These are phyloP conservation scores for Nycticebus coucang DNA, from an alignment of 2,113 vertebrate genomes.

Conservation along the genomic window DNA sequence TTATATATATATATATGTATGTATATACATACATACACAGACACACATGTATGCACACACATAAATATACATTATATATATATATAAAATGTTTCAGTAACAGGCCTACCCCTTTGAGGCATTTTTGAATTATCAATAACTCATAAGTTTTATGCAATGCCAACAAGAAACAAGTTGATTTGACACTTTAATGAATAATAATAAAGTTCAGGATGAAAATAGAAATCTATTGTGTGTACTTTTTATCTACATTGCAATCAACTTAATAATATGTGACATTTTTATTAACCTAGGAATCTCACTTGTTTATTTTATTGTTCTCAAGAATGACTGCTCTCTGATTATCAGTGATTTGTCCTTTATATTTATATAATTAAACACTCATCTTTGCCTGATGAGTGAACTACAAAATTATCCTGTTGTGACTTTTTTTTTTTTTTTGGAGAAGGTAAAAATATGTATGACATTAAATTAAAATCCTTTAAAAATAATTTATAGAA, in stretches of 20 bases:
- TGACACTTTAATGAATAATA: conserved; percentile 61
- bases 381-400: not conserved
- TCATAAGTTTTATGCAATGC: not conserved
- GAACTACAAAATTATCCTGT: not conserved
- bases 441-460: not conserved
- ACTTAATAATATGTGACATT: conserved; percentile 70
- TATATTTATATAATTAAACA: conserved; percentile 47
- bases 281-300: conserved; percentile 69
- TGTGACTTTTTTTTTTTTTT: not conserved
- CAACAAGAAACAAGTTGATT: conserved; percentile 46
- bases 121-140: not conserved
- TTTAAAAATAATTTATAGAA: not conserved
- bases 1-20: not conserved
- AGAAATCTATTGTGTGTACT: conserved; percentile 55
- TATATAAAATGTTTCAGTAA: not conserved
- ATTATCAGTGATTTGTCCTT: conserved; percentile 41
- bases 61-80: too few relatives aligned
- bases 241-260: conserved; percentile 54
- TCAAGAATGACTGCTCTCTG: conserved; percentile 31
- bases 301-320: conserved; percentile 69
- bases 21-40: too few relatives aligned
- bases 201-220: conserved; percentile 60
- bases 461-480: not conserved
- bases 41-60: too few relatives aligned
- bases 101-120: not conserved